phyloP scores from a whole-genome alignment of 2,888 invertebrate species.

The Chymomyza caudatula region DNA sequence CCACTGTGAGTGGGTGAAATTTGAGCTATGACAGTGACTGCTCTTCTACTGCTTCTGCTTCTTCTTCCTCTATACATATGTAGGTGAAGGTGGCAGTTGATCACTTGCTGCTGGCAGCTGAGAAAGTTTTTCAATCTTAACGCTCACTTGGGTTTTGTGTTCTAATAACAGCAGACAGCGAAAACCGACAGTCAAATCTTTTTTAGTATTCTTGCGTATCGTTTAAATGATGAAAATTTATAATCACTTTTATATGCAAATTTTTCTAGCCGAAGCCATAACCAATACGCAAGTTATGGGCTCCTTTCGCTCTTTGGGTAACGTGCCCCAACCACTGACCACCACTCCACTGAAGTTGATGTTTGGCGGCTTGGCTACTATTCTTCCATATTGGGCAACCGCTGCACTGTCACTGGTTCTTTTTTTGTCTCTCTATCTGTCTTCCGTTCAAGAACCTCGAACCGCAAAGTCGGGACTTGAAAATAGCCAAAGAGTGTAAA shows the following conservation, averaged over 20 bases:
- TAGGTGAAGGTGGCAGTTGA: constrained; percentile 55
- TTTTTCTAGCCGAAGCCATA: constrained; percentile 18
- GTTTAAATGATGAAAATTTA: constrained; percentile 43
- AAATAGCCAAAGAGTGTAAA: neutral
- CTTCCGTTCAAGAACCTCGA: constrained; percentile 55
- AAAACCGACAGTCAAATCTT: constrained; percentile 31
- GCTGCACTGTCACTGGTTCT: constrained; percentile 8
- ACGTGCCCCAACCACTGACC: neutral
- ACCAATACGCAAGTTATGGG: constrained; percentile 61
- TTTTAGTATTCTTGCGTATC: constrained; percentile 1
- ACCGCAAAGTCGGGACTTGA: neutral
- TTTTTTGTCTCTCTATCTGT: constrained; percentile 40
- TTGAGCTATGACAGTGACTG: constrained; percentile 22
- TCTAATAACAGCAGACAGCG: constrained; percentile 56
- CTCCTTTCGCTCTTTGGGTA: constrained; percentile 29
- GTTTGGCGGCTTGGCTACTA: constrained; percentile 21
- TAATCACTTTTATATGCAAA: constrained; percentile 66
- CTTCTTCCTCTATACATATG: neutral
- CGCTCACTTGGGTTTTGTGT: constrained; percentile 68
- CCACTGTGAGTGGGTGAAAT: constrained; percentile 30
- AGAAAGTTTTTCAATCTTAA: constrained; percentile 66
- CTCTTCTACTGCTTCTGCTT: neutral
- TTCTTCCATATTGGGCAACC: constrained; percentile 57
- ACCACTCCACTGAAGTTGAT: neutral
- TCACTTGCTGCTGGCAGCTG: constrained; percentile 28